A percentile compares a stretch with the other conserved stretches of the same genome.
Evolutionary conservation across 2,113 vertebrate species (phyloP).

Genomic region (Noctilio leporinus): DNA sequence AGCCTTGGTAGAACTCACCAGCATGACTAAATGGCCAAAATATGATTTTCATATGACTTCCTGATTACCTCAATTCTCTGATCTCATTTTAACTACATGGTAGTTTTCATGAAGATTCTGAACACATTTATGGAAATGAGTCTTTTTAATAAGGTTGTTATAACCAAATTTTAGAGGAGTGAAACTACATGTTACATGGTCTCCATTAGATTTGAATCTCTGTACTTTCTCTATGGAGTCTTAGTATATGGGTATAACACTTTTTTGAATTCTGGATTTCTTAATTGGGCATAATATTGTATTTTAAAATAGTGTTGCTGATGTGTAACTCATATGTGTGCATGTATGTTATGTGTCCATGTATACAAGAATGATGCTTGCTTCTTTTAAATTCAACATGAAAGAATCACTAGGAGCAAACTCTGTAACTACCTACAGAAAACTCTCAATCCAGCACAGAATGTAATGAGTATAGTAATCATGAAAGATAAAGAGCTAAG

Average conservation of each 20-base stretch:
- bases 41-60: slow-evolving; percentile 1
- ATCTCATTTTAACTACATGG: neutral
- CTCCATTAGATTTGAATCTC: neutral
- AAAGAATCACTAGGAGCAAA: neutral
- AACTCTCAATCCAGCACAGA: neutral
- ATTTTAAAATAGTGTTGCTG: neutral
- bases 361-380: neutral
- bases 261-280: neutral
- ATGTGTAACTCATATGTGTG: neutral
- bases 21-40: neutral
- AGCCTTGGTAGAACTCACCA: neutral
- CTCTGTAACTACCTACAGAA: neutral
- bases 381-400: slow-evolving; percentile 5
- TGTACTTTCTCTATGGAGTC: neutral
- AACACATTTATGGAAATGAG: neutral
- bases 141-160: neutral
- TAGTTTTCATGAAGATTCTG: neutral
- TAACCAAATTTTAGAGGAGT: neutral
- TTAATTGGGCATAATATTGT: neutral
- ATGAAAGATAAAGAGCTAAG: neutral
- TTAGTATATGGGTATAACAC: neutral
- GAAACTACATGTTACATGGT: neutral
- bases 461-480: neutral
- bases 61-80: neutral
- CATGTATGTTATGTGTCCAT: neutral